Evolutionary conservation across 2,113 vertebrate genomes (phyloP), one percentile per base, ranked within the genome.

Genomic region (Aptenodytes patagonicus): DNA sequence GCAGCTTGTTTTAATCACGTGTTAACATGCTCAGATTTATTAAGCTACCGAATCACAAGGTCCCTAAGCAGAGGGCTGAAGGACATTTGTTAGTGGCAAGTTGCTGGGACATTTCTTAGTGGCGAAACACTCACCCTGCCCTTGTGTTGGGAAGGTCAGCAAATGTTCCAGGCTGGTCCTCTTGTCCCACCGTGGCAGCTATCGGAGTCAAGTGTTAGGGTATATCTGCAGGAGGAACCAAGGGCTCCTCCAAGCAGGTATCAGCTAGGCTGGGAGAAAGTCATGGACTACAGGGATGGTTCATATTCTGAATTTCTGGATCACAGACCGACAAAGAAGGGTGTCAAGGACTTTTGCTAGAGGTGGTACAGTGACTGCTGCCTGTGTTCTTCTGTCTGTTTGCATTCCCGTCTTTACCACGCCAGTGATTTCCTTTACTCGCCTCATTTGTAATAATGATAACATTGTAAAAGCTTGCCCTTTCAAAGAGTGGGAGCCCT

Each of bases 141-240:
- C 25, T 51, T 20, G 58, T 19, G 29, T 31, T 22, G 14, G 38
- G 60, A 57, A 14, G 40, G 31, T 38, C 55, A 49, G 69, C 29
- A 31, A 12, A 42, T 2, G 7, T 5, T 25, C 31, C 24, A 19
- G 54, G 17, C 13, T 28, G 20, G 46, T 71, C 16, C 34, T 57
- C 7, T 9, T 17, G 18, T 25, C 21, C 54, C 25, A 0, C 3
- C 3, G 42, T 1, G 61, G 42, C 44, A 60, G 69, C 34, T 44
- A 1, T 14, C 0, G 7, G 18, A 28, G 29, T 31, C 0, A 6
- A 17, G 49, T 1, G 17, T 20, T 54, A 3, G 65, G 60, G 25
- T 28, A 0, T 28, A 3, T 11, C 31, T 61, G 29, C 47, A n/a
- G 70, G 66, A 70, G 71, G 51, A 66, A 60, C 18, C 24, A 18